Evolutionary conservation across 2,888 invertebrate species (phyloP).

Genomic region (Metallyticus violacea): DNA sequence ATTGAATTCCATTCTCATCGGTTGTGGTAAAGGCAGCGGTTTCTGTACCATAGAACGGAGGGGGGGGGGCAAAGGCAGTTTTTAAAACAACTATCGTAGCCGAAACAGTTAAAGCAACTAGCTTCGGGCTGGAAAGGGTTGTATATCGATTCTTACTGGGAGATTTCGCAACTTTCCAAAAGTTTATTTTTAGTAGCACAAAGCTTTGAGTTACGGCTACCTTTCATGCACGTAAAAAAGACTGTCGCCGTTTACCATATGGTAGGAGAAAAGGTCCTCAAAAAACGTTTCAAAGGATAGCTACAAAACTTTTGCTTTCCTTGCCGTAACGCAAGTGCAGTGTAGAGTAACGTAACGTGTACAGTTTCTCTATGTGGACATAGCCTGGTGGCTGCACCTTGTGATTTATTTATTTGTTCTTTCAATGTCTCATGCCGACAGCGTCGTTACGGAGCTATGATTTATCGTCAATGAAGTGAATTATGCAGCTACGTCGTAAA

Average conservation of each 20-base stretch:
- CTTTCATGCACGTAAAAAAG: background rate
- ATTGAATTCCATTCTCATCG: background rate
- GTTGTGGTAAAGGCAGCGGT: background rate
- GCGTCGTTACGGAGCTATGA: no score
- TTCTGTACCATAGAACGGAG: no score
- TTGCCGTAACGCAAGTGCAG: background rate
- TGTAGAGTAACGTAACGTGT: background rate
- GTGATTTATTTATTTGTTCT: background rate
- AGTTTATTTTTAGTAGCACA: background rate
- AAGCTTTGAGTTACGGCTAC: background rate
- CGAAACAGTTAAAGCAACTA: no score
- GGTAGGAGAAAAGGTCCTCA: background rate
- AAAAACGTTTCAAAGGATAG: background rate
- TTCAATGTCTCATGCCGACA: background rate
- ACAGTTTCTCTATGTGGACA: background rate
- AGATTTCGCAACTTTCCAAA: background rate
- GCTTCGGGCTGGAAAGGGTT: background rate
- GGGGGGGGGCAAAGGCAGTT: background rate
- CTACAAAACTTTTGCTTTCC: background rate
- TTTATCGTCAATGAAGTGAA: no score
- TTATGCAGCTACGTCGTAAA: background rate
- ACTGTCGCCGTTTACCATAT: background rate
- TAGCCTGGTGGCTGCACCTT: no score
- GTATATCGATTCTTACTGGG: background rate
- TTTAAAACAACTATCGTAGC: background rate